These are phyloP conservation scores for Amphiprion percula DNA, from an alignment of 2,113 vertebrate genomes.

Conservation along the genomic window DNA sequence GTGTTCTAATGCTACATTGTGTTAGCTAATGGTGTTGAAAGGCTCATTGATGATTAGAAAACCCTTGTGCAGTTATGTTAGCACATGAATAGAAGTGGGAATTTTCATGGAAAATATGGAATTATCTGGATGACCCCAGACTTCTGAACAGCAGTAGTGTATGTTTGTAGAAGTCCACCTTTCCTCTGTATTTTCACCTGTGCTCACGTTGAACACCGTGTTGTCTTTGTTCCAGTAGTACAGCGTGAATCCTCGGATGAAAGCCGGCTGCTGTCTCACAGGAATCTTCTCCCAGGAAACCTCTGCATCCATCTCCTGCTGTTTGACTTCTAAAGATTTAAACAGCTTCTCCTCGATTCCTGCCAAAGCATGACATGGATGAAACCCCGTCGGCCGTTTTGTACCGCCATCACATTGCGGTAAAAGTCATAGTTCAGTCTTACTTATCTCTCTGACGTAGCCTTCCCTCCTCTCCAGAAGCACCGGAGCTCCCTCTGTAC, in stretches of 20 bases:
- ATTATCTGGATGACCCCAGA: no score
- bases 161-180: no score
- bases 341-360: constrained; percentile 37
- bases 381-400: neutral
- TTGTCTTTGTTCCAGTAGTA: neutral
- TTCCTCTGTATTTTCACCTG: constrained; percentile 35
- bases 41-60: no score
- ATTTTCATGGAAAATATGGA: no score
- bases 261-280: constrained; percentile 53
- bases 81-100: no score
- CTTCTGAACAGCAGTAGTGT: no score
- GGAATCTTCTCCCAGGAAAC: constrained; percentile 69
- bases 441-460: constrained; percentile 72
- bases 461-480: constrained; percentile 70
- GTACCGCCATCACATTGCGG: neutral
- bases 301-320: constrained; percentile 5
- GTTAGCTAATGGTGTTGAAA: no score
- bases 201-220: neutral
- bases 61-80: no score
- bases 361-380: constrained; percentile 1
- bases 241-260: constrained; percentile 70
- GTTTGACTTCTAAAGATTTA: neutral
- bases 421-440: constrained; percentile 1
- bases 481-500: constrained; percentile 55
- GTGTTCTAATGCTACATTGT: no score